These are phyloP conservation scores for Eupithecia dodoneata DNA, from an alignment of 2,888 invertebrate species.

Conservation along the genomic window DNA sequence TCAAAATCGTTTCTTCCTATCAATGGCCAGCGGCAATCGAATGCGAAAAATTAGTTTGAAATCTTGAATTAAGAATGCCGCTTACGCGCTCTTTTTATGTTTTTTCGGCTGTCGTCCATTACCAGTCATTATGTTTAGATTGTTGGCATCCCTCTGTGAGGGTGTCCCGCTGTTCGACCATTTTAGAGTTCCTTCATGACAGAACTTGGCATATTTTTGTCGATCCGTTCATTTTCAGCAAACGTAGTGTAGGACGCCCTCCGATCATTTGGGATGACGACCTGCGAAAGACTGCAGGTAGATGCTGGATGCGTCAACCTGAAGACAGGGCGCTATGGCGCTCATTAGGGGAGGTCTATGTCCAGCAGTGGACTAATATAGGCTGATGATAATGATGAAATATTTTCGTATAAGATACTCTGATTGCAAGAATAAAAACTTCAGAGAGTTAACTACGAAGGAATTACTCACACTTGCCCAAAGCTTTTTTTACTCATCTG, in stretches of 20 bases:
- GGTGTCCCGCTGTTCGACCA: slow-evolving; percentile 66
- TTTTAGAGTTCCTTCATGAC: slow-evolving; percentile 26
- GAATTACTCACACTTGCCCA: background rate
- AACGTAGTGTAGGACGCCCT: too few species aligned
- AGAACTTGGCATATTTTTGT: background rate
- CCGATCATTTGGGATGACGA: too few species aligned
- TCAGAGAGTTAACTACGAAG: background rate
- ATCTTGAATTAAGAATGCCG: slow-evolving; percentile 26
- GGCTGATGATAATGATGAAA: too few species aligned
- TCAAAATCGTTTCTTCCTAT: slow-evolving; percentile 60
- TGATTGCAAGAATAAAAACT: background rate
- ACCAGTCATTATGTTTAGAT: slow-evolving; percentile 73
- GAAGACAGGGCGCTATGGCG: too few species aligned
- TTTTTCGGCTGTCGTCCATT: slow-evolving; percentile 60
- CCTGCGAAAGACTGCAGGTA: too few species aligned
- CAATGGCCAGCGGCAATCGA: slow-evolving; percentile 36
- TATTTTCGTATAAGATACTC: too few species aligned
- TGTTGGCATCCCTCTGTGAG: slow-evolving; percentile 63
- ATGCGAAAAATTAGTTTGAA: slow-evolving; percentile 35
- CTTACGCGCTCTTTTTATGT: slow-evolving; percentile 29
- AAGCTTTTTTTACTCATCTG: slow-evolving; percentile 2
- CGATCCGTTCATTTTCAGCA: too few species aligned
- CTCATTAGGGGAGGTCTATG: too few species aligned
- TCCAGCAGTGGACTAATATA: too few species aligned
- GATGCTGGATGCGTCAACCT: too few species aligned